Percentiles rank a stretch among this genome's conserved stretches.
phyloP scores from a whole-genome alignment of 2,888 invertebrate species.

The Dione vanillae region DNA sequence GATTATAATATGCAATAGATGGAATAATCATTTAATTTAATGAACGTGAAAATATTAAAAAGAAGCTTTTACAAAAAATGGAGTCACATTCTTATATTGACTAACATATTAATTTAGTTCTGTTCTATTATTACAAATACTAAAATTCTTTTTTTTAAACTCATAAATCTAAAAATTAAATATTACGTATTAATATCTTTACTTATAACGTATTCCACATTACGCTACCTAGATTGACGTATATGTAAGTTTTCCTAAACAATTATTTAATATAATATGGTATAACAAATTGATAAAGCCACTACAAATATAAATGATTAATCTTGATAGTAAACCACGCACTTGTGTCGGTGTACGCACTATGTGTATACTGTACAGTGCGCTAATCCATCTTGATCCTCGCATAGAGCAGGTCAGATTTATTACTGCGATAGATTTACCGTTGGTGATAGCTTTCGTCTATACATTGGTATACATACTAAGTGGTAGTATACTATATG shows the following conservation, averaged over 20 bases:
- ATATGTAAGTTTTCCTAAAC: background rate
- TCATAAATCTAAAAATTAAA: too few species aligned
- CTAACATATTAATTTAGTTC: too few species aligned
- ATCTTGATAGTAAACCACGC: constrained; percentile 30
- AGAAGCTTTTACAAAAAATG: too few species aligned
- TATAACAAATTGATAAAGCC: background rate
- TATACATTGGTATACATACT: background rate
- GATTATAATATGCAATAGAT: background rate
- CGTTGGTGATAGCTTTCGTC: constrained; percentile 3
- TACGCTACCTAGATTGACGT: too few species aligned
- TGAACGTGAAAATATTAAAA: too few species aligned
- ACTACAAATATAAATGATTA: constrained; percentile 17
- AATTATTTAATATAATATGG: too few species aligned
- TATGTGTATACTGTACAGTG: constrained; percentile 2
- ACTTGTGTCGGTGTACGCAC: constrained; percentile 24
- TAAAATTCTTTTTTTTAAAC: too few species aligned
- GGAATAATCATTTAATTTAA: background rate
- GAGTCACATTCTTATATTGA: too few species aligned
- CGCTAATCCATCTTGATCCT: constrained; percentile 34
- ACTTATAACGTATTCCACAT: too few species aligned
- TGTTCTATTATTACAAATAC: too few species aligned
- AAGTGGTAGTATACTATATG: too few species aligned
- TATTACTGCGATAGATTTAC: constrained; percentile 17
- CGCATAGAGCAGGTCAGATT: constrained; percentile 24
- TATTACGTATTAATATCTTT: too few species aligned